Conservation (phyloP, 2,888 invertebrate genomes). For the Amphipyra tragopoginis region DNA sequence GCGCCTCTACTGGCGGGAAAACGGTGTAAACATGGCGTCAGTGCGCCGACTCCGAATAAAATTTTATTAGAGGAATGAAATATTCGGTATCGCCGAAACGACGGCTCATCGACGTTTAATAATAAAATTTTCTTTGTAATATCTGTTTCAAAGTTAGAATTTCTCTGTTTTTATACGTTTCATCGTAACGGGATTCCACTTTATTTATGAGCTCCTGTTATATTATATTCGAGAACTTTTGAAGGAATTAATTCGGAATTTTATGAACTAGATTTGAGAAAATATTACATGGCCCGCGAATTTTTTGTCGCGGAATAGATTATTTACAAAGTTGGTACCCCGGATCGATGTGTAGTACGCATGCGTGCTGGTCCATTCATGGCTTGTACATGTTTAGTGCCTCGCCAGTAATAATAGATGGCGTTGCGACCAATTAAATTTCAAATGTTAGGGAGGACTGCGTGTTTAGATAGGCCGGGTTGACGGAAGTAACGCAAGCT, state of each 20-base stretch:
- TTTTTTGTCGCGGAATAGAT: slow-evolving; percentile 78
- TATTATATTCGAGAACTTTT: slow-evolving; percentile 32
- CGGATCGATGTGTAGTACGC: slow-evolving; percentile 85
- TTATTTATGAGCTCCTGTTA: slow-evolving; percentile 19
- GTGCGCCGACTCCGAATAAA: slow-evolving; percentile 82
- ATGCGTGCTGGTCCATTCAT: slow-evolving; percentile 84
- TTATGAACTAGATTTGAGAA: slow-evolving; percentile 41
- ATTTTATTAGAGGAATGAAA: slow-evolving; percentile 66
- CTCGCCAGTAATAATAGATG: slow-evolving; percentile 72
- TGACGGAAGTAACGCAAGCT: slow-evolving; percentile 47
- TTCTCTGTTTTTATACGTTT: slow-evolving; percentile 26
- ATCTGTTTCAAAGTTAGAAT: slow-evolving; percentile 40
- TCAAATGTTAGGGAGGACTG: slow-evolving; percentile 55
- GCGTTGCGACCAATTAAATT: slow-evolving; percentile 69
- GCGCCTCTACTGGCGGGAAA: slow-evolving; percentile 84
- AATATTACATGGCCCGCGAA: slow-evolving; percentile 61
- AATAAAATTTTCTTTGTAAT: slow-evolving; percentile 44
- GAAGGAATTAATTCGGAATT: slow-evolving; percentile 25
- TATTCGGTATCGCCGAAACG: slow-evolving; percentile 57
- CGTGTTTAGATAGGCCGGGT: slow-evolving; percentile 56
- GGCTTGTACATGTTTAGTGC: slow-evolving; percentile 61
- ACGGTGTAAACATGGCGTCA: slow-evolving; percentile 59
- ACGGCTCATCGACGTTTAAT: slow-evolving; percentile 51
- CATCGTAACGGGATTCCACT: slow-evolving; percentile 20
- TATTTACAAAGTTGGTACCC: slow-evolving; percentile 77